Conservation (phyloP, 2,888 invertebrate species). For the Pelosia muscerda region DNA sequence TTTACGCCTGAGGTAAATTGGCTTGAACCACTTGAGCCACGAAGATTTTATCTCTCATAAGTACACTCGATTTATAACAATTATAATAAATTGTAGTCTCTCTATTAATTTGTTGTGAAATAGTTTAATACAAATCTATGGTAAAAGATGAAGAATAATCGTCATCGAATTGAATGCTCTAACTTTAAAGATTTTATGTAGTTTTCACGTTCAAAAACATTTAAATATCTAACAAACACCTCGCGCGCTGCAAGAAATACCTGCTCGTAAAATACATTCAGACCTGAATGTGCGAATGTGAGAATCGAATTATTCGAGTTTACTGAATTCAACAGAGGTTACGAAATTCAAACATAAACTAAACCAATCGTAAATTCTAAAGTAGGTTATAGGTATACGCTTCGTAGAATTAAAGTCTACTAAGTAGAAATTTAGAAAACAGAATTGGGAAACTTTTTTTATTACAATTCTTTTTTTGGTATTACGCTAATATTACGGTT, state of each 20-base stretch:
- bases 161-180: too few relatives aligned
- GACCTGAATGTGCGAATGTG: neutral
- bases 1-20: too few relatives aligned
- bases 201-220: neutral
- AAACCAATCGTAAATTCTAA: slow-evolving; percentile 4
- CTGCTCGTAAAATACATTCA: slow-evolving; percentile 2
- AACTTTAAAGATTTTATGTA: neutral
- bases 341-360: neutral
- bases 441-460: too few relatives aligned
- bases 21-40: too few relatives aligned
- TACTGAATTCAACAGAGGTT: neutral
- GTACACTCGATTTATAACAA: too few relatives aligned
- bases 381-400: neutral
- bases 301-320: neutral
- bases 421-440: neutral
- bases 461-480: too few relatives aligned
- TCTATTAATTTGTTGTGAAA: too few relatives aligned
- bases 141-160: too few relatives aligned
- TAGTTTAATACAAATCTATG: too few relatives aligned
- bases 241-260: neutral
- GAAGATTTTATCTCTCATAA: too few relatives aligned
- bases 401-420: neutral
- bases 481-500: too few relatives aligned
- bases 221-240: neutral
- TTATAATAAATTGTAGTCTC: too few relatives aligned